Evolutionary conservation across 2,113 vertebrate species (phyloP).

Genomic region (Stomatorhinus ivindoensis): DNA sequence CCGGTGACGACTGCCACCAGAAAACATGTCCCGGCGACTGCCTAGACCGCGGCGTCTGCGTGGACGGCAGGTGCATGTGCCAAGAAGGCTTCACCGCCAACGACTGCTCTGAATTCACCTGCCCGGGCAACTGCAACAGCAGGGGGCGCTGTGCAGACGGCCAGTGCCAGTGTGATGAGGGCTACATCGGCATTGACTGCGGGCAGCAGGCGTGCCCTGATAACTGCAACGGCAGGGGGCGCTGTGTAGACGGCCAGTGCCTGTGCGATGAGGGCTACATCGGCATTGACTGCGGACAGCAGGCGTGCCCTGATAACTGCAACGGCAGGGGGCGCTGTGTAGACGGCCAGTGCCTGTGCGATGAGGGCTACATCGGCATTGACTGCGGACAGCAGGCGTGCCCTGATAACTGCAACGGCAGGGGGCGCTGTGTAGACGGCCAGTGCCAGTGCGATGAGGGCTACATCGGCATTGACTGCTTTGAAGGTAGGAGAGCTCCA

Average conservation of each 20-base stretch:
- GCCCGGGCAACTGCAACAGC: slow-evolving; percentile 62
- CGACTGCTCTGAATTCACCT: slow-evolving; percentile 70
- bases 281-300: slow-evolving; percentile 68
- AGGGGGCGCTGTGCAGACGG: slow-evolving; percentile 62
- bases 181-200: slow-evolving; percentile 71
- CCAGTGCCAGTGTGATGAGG: slow-evolving; percentile 66
- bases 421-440: slow-evolving; percentile 52
- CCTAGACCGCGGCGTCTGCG: slow-evolving; percentile 55
- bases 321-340: slow-evolving; percentile 50
- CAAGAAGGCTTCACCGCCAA: slow-evolving; percentile 57
- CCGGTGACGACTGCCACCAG: slow-evolving; percentile 67
- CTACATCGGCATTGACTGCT: slow-evolving; percentile 56
- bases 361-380: slow-evolving; percentile 15
- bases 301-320: slow-evolving; percentile 62
- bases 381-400: slow-evolving; percentile 69
- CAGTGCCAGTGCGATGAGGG: slow-evolving; percentile 60
- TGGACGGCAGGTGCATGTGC: slow-evolving; percentile 58
- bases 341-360: slow-evolving; percentile 54
- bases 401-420: slow-evolving; percentile 53
- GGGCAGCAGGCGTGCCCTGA: slow-evolving; percentile 58
- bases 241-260: slow-evolving; percentile 52
- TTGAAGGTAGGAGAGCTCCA: slow-evolving; percentile 48
- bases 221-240: slow-evolving; percentile 53
- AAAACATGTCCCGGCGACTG: slow-evolving; percentile 67
- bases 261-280: slow-evolving; percentile 58